Conservation (phyloP, 1,140 invertebrate genomes). For the Saccostrea echinata region DNA sequence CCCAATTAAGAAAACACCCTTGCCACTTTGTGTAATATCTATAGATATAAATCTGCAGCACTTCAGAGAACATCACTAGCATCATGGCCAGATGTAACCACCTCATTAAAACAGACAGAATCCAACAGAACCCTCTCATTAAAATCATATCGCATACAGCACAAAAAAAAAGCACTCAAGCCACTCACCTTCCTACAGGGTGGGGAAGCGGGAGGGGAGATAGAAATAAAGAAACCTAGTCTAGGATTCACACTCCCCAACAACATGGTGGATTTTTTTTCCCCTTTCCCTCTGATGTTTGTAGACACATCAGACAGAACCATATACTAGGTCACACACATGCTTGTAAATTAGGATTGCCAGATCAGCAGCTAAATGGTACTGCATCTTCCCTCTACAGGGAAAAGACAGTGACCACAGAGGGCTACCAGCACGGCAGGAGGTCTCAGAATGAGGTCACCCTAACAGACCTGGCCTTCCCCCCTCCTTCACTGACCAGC, state of each 20-base stretch:
- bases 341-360: constrained; percentile 46
- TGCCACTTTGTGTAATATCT: constrained; percentile 8
- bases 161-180: constrained; percentile 10
- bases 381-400: not conserved
- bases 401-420: constrained; percentile 10
- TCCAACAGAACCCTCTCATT: constrained; percentile 32
- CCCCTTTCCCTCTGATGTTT: constrained; percentile 11
- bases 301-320: constrained; percentile 33
- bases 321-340: constrained; percentile 48
- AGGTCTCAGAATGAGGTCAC: not conserved
- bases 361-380: constrained; percentile 14
- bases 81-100: constrained; percentile 13
- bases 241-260: constrained; percentile 56
- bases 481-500: not conserved
- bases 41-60: constrained; percentile 8
- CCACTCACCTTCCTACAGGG: constrained; percentile 34
- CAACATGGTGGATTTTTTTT: constrained; percentile 51
- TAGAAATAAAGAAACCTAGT: constrained; percentile 51
- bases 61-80: constrained; percentile 15
- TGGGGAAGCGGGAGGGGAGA: constrained; percentile 56
- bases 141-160: constrained; percentile 18
- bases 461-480: not conserved
- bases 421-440: not conserved
- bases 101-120: constrained; percentile 37
- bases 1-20: constrained; percentile 31